phyloP scores from a whole-genome alignment of 2,797 vertebrate species.

The Channa striata region DNA sequence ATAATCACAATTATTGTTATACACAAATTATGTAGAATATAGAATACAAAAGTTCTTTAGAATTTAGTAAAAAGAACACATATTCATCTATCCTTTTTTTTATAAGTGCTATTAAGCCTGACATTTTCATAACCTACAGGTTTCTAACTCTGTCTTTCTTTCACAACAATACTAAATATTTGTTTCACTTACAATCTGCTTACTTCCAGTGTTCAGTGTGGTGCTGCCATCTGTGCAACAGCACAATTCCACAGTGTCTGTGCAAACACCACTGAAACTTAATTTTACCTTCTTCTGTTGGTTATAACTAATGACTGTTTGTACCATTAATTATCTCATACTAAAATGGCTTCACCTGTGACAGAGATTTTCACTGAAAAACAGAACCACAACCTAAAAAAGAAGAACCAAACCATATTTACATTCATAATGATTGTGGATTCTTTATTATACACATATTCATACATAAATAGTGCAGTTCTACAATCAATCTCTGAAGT shows the following conservation, averaged over 20 bases:
- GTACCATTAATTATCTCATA: too few species aligned
- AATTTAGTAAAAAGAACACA: neutral
- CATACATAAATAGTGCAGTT: neutral
- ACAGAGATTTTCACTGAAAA: too few species aligned
- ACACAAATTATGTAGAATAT: neutral
- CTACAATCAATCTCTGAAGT: neutral
- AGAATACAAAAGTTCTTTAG: neutral
- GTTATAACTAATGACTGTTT: neutral
- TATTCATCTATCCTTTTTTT: neutral
- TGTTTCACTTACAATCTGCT: constrained; percentile 18
- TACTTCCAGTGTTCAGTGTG: constrained; percentile 18
- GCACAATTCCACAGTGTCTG: neutral
- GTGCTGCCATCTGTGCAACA: constrained; percentile 29
- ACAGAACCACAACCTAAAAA: neutral
- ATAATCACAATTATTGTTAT: neutral
- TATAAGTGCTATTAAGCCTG: neutral
- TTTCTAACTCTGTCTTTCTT: neutral
- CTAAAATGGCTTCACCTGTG: too few species aligned
- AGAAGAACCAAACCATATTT: neutral
- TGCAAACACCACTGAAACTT: neutral
- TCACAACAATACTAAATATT: constrained; percentile 9
- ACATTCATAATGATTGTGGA: neutral
- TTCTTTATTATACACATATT: neutral
- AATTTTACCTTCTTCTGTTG: neutral
- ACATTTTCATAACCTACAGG: neutral